Percentiles rank a stretch among this genome's conserved stretches.
phyloP scores from a whole-genome alignment of 2,888 invertebrate species.

The Ametastegia equiseti region DNA sequence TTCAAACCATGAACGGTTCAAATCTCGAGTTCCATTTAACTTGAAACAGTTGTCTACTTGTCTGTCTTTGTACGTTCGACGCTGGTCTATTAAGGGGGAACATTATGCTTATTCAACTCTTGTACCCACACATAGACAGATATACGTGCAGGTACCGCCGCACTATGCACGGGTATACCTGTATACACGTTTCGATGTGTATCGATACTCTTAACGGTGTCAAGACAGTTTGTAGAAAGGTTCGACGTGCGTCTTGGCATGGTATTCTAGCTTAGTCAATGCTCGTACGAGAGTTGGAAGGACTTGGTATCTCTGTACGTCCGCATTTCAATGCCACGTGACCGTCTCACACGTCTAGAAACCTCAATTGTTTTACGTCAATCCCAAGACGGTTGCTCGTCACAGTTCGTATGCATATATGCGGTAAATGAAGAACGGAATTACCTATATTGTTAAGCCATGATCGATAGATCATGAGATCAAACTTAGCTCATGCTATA shows the following conservation, averaged over 20 bases:
- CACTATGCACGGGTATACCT: neutral
- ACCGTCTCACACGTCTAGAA: conserved; percentile 19
- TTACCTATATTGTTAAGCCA: neutral
- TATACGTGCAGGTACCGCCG: too few relatives aligned
- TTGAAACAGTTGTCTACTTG: neutral
- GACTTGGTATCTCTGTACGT: neutral
- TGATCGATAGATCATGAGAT: neutral
- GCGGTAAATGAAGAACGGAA: neutral
- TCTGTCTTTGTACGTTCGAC: neutral
- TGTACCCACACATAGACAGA: neutral
- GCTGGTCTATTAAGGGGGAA: neutral
- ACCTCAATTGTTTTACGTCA: conserved; percentile 4
- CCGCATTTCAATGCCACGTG: conserved; percentile 30
- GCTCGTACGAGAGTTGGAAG: conserved; percentile 13
- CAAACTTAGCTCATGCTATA: neutral
- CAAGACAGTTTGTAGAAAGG: conserved; percentile 36
- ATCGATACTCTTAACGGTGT: conserved; percentile 27
- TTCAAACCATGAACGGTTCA: neutral
- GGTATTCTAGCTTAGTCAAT: conserved; percentile 2
- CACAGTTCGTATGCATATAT: neutral
- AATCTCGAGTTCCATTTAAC: neutral
- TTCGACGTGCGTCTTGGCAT: neutral
- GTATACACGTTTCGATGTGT: neutral
- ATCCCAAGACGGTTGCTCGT: neutral
- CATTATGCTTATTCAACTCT: neutral